Conservation (phyloP, 2,113 vertebrate species). For the Bos taurus region DNA sequence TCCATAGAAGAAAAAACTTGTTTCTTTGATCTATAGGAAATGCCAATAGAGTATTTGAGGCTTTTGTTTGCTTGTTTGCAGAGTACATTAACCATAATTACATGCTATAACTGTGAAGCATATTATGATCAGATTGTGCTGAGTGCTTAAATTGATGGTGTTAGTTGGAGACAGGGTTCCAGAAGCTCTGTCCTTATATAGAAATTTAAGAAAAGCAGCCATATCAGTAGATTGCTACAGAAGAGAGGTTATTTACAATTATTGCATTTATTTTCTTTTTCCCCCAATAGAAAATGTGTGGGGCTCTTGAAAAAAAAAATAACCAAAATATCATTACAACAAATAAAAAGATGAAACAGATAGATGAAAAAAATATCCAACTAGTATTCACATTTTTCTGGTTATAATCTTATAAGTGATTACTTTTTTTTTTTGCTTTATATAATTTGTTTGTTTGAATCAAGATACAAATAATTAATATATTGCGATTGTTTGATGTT, state of each 20-base stretch:
- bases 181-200: background rate
- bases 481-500: background rate
- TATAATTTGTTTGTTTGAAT: background rate
- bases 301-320: background rate
- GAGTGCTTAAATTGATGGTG: background rate
- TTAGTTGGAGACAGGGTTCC: background rate
- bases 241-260: background rate
- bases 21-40: background rate
- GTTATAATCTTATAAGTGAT: background rate
- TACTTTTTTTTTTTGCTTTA: background rate
- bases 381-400: background rate
- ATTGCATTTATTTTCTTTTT: background rate
- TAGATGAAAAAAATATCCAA: background rate
- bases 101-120: background rate
- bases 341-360: background rate
- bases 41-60: background rate
- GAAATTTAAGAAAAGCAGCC: background rate
- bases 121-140: background rate
- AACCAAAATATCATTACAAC: background rate
- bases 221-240: background rate
- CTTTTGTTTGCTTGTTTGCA: background rate
- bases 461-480: background rate
- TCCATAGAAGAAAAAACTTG: background rate
- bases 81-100: background rate
- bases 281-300: background rate